Conservation (phyloP, 2,113 vertebrate species). For the Bos javanicus region DNA sequence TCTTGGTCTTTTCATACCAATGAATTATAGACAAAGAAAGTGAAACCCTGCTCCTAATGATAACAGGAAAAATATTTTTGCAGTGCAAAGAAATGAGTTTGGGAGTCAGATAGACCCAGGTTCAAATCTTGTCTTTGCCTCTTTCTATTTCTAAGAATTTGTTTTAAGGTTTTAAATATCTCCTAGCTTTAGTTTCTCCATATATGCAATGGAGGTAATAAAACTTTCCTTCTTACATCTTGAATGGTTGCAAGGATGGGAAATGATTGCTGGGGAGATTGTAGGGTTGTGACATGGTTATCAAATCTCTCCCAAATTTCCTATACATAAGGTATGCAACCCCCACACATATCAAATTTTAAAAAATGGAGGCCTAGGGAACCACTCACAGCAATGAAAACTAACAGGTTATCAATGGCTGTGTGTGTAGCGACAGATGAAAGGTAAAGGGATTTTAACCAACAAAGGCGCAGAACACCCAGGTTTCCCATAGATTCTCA, state of each 20-base stretch:
- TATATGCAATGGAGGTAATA: not conserved
- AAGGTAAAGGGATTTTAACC: not conserved
- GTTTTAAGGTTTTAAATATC: not conserved
- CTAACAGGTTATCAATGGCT: not conserved
- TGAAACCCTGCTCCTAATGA: not conserved
- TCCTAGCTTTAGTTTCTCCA: not conserved
- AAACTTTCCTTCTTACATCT: not conserved
- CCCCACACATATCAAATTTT: not conserved
- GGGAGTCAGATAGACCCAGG: not conserved
- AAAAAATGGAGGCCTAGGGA: too few relatives aligned
- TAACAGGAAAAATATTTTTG: not conserved
- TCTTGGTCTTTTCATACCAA: not conserved
- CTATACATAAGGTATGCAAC: not conserved
- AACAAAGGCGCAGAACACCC: not conserved
- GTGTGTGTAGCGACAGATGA: not conserved
- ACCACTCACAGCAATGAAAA: not conserved
- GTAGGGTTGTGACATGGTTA: not conserved
- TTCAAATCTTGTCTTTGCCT: not conserved
- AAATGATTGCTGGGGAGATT: not conserved
- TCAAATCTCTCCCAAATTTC: not conserved
- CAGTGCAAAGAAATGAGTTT: not conserved
- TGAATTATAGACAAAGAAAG: not conserved
- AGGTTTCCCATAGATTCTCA: not conserved
- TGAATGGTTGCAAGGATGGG: not conserved
- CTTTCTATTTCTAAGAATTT: not conserved